Percentiles rank a stretch among this genome's conserved stretches.
phyloP scores from a whole-genome alignment of 2,888 invertebrate species.

The Pandemis cinnamomeana region DNA sequence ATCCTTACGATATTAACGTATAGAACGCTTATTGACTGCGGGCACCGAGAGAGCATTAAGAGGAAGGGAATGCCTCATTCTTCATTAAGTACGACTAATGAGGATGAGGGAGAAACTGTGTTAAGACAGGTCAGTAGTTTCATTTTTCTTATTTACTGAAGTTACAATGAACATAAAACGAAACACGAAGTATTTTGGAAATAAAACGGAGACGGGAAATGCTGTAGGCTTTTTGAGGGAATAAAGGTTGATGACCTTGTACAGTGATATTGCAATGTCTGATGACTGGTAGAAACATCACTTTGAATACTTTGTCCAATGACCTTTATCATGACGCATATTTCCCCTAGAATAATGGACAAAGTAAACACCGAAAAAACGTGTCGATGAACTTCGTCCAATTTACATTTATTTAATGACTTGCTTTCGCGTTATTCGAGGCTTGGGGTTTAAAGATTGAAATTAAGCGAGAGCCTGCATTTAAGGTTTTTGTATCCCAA shows the following conservation, averaged over 20 bases:
- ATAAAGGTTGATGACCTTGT: neutral
- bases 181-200: neutral
- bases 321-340: slow-evolving; percentile 4
- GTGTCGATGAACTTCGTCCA: slow-evolving; percentile 12
- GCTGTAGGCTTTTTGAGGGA: neutral
- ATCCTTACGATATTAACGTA: slow-evolving; percentile 22
- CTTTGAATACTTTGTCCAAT: neutral
- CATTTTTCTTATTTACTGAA: neutral
- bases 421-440: slow-evolving; percentile 13
- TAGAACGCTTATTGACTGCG: slow-evolving; percentile 15
- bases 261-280: neutral
- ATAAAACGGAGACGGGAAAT: neutral
- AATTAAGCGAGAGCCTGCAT: slow-evolving; percentile 1
- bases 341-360: neutral
- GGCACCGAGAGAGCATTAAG: neutral
- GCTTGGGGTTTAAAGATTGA: slow-evolving; percentile 3
- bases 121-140: neutral
- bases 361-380: neutral
- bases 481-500: neutral
- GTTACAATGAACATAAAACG: neutral
- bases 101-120: neutral
- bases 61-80: neutral
- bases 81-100: slow-evolving; percentile 5
- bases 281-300: slow-evolving; percentile 8
- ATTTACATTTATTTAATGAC: slow-evolving; percentile 19